phyloP scores from a whole-genome alignment of 1,140 invertebrate genomes.

The Phthorimaea operculella region DNA sequence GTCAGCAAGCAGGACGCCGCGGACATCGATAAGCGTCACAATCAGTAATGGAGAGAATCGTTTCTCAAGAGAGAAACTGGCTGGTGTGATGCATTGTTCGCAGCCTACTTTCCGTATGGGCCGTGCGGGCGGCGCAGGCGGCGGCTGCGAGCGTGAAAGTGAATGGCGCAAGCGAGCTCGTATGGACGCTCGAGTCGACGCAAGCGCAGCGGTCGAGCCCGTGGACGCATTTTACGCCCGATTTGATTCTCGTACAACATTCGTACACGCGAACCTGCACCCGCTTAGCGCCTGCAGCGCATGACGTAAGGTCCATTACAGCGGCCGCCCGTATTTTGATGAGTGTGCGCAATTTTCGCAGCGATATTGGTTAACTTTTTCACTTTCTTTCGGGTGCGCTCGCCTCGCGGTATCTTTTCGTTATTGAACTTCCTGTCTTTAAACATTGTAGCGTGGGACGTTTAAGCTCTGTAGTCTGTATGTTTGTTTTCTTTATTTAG shows the following conservation, averaged over 20 bases:
- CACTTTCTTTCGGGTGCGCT: neutral
- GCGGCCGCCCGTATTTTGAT: constrained; percentile 11
- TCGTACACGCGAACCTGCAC: constrained; percentile 38
- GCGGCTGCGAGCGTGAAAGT: constrained; percentile 41
- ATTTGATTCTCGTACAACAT: constrained; percentile 37
- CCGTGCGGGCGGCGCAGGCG: constrained; percentile 26
- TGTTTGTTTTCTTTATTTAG: no score
- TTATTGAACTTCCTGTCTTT: no score
- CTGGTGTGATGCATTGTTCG: constrained; percentile 49
- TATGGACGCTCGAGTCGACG: constrained; percentile 25
- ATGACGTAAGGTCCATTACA: constrained; percentile 22
- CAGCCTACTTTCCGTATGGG: constrained; percentile 56
- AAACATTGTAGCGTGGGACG: no score
- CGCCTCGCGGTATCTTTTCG: no score
- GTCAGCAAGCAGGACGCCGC: neutral
- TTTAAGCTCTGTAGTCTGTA: no score
- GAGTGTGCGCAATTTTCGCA: constrained; percentile 10
- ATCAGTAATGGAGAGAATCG: constrained; percentile 29
- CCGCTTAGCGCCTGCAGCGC: constrained; percentile 9
- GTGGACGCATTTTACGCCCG: constrained; percentile 46
- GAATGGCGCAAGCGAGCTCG: constrained; percentile 49
- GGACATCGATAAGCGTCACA: constrained; percentile 25
- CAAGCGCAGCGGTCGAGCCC: constrained; percentile 12
- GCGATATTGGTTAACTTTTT: neutral
- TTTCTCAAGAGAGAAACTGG: constrained; percentile 59